Evolutionary conservation across 2,888 invertebrate genomes (phyloP).

Genomic region (Unio pictorum): DNA sequence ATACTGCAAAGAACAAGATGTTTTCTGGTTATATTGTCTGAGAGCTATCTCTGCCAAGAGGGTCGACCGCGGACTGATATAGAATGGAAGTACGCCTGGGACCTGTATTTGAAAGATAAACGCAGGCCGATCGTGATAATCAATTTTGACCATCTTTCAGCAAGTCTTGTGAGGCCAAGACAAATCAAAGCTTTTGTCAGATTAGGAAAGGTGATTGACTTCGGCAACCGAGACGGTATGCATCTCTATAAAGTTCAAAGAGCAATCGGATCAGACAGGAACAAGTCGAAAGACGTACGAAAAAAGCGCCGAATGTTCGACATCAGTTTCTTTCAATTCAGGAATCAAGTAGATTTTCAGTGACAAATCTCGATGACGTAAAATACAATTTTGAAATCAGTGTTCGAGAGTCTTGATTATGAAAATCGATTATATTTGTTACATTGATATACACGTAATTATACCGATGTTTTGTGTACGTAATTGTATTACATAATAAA

Average conservation of each 20-base stretch:
- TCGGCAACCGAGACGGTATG: slow-evolving; percentile 3
- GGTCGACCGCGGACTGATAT: not conserved
- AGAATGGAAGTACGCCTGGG: slow-evolving; percentile 13
- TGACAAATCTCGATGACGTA: no score
- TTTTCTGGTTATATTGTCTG: slow-evolving; percentile 3
- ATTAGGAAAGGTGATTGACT: slow-evolving; percentile 7
- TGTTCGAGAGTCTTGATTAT: no score
- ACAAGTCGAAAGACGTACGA: no score
- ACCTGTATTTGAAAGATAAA: not conserved
- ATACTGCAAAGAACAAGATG: not conserved
- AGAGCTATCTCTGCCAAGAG: not conserved
- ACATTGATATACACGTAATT: no score
- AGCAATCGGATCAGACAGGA: not conserved
- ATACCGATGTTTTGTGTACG: no score
- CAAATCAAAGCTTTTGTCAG: slow-evolving; percentile 5
- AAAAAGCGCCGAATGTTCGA: no score
- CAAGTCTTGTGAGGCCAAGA: not conserved
- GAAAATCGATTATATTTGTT: no score
- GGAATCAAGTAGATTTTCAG: no score
- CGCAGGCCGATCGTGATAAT: not conserved
- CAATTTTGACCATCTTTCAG: slow-evolving; percentile 8
- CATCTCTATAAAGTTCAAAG: not conserved
- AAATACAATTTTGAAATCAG: no score
- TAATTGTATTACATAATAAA: no score
- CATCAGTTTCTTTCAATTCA: no score